Evolutionary conservation across 2,888 invertebrate genomes (phyloP).

Genomic region (Lissonota sp.): DNA sequence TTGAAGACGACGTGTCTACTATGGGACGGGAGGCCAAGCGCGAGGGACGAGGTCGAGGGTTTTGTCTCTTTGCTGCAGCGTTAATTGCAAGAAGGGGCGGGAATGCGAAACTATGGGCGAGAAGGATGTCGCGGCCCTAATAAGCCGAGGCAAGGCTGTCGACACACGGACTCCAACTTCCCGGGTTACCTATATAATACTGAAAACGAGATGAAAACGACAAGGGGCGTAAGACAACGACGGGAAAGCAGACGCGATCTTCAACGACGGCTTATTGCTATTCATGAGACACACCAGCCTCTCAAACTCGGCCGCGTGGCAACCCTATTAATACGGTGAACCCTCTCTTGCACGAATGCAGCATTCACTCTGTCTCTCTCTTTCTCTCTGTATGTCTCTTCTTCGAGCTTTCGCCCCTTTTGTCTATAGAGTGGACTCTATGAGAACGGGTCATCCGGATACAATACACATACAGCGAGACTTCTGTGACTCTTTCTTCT

Average conservation of each 20-base stretch:
- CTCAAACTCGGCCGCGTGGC: slow-evolving; percentile 44
- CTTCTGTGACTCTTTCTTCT: background rate
- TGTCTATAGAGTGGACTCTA: background rate
- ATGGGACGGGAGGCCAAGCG: slow-evolving; percentile 34
- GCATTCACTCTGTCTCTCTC: background rate
- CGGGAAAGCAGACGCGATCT: slow-evolving; percentile 54
- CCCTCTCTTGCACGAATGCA: slow-evolving; percentile 1
- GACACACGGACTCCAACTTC: slow-evolving; percentile 54
- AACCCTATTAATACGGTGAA: slow-evolving; percentile 60
- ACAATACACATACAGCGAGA: too few relatives aligned
- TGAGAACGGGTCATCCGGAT: too few relatives aligned
- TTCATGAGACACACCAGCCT: slow-evolving; percentile 72
- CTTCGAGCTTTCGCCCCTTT: slow-evolving; percentile 2
- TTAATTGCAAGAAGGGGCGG: slow-evolving; percentile 58
- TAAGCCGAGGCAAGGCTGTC: slow-evolving; percentile 68
- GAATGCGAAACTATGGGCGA: slow-evolving; percentile 45
- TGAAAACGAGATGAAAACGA: slow-evolving; percentile 32
- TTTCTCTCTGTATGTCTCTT: slow-evolving; percentile 5
- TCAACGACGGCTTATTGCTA: slow-evolving; percentile 73
- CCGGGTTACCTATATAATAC: slow-evolving; percentile 24
- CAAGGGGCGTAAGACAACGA: slow-evolving; percentile 52
- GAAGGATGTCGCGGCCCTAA: slow-evolving; percentile 59
- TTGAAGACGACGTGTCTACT: background rate
- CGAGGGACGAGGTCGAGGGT: slow-evolving; percentile 47
- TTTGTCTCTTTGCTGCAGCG: slow-evolving; percentile 49